These are phyloP conservation scores for Microctenopoma stevenorrisi DNA, from an alignment of 2,797 vertebrate genomes.

Conservation along the genomic window DNA sequence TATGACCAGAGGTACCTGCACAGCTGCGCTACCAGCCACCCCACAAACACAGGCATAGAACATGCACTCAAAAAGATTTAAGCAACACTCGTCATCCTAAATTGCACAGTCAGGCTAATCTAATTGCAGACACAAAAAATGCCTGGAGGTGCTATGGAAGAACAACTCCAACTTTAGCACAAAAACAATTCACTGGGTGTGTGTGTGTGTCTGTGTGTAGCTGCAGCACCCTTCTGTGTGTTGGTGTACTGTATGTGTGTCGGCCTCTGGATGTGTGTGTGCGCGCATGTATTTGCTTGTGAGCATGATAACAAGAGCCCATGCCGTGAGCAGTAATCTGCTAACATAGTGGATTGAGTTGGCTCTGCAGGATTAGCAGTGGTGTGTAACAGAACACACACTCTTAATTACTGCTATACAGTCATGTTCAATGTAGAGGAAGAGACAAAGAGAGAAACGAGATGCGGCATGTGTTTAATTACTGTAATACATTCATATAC, in stretches of 20 bases:
- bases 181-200: constrained; percentile 66
- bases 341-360: constrained; percentile 74
- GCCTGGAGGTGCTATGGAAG: constrained; percentile 54
- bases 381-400: constrained; percentile 73
- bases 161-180: constrained; percentile 47
- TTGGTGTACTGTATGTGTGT: constrained; percentile 5
- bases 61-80: constrained; percentile 28
- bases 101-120: constrained; percentile 56
- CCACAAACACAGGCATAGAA: background rate
- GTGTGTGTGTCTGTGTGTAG: constrained; percentile 13
- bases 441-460: constrained; percentile 22
- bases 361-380: constrained; percentile 75
- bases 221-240: constrained; percentile 17
- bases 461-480: constrained; percentile 50
- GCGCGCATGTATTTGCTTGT: background rate
- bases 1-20: background rate
- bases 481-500: constrained; percentile 30
- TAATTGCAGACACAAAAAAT: constrained; percentile 54
- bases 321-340: constrained; percentile 73
- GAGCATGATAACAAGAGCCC: constrained; percentile 59
- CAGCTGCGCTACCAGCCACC: background rate
- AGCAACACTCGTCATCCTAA: constrained; percentile 45
- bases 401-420: constrained; percentile 77
- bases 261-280: background rate
- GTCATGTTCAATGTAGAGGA: constrained; percentile 54